Conservation (phyloP, 1,140 invertebrate genomes). For the Aleiodes sp. region DNA sequence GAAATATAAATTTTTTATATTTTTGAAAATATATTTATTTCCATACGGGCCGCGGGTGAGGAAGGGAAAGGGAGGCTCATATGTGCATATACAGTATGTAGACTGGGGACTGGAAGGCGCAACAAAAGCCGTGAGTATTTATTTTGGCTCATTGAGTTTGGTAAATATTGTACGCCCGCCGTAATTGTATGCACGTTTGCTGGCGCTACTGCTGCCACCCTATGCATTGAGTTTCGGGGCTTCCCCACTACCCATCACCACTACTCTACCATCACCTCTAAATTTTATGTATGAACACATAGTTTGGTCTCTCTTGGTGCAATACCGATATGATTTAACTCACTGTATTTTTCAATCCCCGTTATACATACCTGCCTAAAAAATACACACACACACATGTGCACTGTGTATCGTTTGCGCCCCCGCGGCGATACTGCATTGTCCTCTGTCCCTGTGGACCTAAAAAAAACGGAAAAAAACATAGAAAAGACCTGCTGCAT, state of each 20-base stretch:
- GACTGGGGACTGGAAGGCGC: neutral
- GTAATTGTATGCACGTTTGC: conserved; percentile 14
- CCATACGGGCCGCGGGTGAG: too few species aligned
- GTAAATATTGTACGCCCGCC: conserved; percentile 34
- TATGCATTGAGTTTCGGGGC: too few species aligned
- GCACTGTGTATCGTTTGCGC: conserved; percentile 18
- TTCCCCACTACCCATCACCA: too few species aligned
- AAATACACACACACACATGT: neutral
- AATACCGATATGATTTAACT: neutral
- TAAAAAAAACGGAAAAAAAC: neutral
- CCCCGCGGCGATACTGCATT: conserved; percentile 23
- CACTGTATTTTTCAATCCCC: neutral
- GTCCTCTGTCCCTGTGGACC: conserved; percentile 10
- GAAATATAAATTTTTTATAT: too few species aligned
- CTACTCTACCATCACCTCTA: neutral
- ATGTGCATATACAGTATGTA: neutral
- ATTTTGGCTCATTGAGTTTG: conserved; percentile 37
- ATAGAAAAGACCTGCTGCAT: neutral
- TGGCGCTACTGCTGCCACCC: neutral
- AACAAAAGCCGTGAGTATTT: conserved; percentile 33
- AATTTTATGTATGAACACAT: neutral
- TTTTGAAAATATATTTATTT: too few species aligned
- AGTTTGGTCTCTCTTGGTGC: neutral
- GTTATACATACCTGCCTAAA: conserved; percentile 5
- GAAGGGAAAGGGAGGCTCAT: neutral